phyloP scores from a whole-genome alignment of 2,797 vertebrate species.

The Nyctibius grandis region DNA sequence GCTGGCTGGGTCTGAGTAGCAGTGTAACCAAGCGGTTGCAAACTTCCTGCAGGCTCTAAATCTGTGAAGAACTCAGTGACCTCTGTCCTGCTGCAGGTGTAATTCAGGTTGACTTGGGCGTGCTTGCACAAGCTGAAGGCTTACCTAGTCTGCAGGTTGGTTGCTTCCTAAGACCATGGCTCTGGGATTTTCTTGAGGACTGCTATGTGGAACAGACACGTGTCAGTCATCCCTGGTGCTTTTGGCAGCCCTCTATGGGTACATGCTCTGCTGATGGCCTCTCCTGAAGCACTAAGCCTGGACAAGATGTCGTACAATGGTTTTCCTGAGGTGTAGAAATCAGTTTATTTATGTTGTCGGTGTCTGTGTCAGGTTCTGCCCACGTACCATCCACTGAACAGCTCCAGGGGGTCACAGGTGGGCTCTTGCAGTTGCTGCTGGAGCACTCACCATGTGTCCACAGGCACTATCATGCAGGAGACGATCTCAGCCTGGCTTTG shows the following conservation, averaged over 20 bases:
- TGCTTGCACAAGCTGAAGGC: not conserved
- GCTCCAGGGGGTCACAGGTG: not conserved
- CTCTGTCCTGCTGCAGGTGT: not conserved
- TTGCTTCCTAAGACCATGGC: not conserved
- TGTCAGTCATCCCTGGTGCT: not conserved
- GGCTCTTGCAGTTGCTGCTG: not conserved
- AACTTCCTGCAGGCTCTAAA: not conserved
- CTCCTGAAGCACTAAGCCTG: not conserved
- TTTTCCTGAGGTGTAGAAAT: not conserved
- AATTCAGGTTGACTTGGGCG: not conserved
- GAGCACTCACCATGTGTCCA: not conserved
- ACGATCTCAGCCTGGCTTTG: not conserved
- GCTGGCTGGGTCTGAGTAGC: not conserved
- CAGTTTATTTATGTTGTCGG: not conserved
- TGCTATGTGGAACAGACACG: rapidly evolving
- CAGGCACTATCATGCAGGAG: not conserved
- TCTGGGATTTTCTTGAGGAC: not conserved
- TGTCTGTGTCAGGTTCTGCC: not conserved
- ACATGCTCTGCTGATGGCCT: not conserved
- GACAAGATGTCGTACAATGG: not conserved
- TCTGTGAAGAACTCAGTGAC: not conserved
- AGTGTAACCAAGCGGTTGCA: not conserved
- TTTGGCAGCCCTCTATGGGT: not conserved
- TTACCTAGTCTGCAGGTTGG: not conserved
- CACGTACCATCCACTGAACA: not conserved